These are phyloP conservation scores for Drosophila novamexicana DNA, from an alignment of 1,140 invertebrate species.

Conservation along the genomic window DNA sequence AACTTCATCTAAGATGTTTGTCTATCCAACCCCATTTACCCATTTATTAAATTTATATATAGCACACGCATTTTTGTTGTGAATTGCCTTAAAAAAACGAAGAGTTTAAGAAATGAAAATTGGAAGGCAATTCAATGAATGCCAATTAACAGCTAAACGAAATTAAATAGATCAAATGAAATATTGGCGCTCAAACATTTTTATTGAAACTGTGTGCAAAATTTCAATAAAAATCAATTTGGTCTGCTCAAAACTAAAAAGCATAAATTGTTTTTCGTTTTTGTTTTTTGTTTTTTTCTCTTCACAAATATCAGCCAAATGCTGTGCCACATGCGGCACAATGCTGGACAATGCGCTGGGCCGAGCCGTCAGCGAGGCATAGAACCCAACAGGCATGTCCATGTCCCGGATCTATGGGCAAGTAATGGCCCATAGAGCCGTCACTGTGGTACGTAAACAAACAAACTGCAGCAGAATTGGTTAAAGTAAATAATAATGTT, in stretches of 20 bases:
- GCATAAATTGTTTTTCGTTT: slow-evolving; percentile 12
- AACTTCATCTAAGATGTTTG: neutral
- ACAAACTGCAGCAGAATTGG: slow-evolving; percentile 34
- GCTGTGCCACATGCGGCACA: slow-evolving; percentile 3
- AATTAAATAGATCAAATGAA: slow-evolving; percentile 44
- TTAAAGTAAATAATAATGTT: slow-evolving; percentile 33
- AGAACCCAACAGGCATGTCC: slow-evolving; percentile 23
- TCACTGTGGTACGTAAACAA: slow-evolving; percentile 41
- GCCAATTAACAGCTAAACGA: slow-evolving; percentile 64
- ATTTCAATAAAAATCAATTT: slow-evolving; percentile 78
- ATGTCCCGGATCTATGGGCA: slow-evolving; percentile 25
- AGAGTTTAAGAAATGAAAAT: slow-evolving; percentile 44
- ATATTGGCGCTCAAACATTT: slow-evolving; percentile 27
- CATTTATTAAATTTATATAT: slow-evolving; percentile 1
- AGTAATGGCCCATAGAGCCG: slow-evolving; percentile 48
- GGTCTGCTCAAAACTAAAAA: slow-evolving; percentile 7
- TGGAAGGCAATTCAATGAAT: slow-evolving; percentile 70
- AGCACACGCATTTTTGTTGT: slow-evolving; percentile 10
- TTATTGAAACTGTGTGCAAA: slow-evolving; percentile 67
- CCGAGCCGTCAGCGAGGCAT: slow-evolving; percentile 29
- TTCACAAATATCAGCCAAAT: neutral
- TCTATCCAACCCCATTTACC: neutral
- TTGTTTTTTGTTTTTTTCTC: slow-evolving; percentile 16
- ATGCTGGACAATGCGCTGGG: neutral
- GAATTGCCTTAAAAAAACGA: slow-evolving; percentile 10